Conservation (phyloP, 2,113 vertebrate species). For the Brachypodius melanocephalos region DNA sequence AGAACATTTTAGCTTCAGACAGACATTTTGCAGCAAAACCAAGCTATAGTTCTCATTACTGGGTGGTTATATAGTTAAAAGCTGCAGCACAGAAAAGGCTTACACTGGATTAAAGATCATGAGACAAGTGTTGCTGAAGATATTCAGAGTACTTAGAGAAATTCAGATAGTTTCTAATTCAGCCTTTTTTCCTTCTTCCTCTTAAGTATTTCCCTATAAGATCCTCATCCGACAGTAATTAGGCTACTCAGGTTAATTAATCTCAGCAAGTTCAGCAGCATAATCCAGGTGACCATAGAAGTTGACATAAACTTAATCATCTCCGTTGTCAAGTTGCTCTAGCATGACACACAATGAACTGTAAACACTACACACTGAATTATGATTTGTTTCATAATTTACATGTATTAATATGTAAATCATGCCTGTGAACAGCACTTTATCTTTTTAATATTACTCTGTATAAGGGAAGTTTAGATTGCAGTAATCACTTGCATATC, state of each 20-base stretch:
- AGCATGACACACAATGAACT: neutral
- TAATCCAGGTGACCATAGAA: neutral
- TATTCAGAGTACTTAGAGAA: neutral
- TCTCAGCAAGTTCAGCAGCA: neutral
- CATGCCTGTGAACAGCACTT: neutral
- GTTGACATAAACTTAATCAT: neutral
- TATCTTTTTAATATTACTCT: neutral
- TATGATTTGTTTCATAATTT: neutral
- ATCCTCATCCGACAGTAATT: neutral
- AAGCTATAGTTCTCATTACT: neutral
- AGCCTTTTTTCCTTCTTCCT: neutral
- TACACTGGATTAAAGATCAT: neutral
- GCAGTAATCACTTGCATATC: neutral
- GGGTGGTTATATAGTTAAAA: neutral
- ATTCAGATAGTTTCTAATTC: neutral
- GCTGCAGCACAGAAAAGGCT: neutral
- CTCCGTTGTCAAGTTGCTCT: neutral
- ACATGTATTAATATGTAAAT: slow-evolving; percentile 26
- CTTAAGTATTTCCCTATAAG: neutral
- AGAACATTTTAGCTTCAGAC: neutral
- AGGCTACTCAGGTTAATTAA: slow-evolving; percentile 4
- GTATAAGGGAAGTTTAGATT: neutral
- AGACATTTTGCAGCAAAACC: neutral
- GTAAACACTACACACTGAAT: neutral
- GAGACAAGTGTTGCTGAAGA: neutral